These are phyloP conservation scores for Dynastes maya DNA, from an alignment of 2,888 invertebrate species.

Conservation along the genomic window DNA sequence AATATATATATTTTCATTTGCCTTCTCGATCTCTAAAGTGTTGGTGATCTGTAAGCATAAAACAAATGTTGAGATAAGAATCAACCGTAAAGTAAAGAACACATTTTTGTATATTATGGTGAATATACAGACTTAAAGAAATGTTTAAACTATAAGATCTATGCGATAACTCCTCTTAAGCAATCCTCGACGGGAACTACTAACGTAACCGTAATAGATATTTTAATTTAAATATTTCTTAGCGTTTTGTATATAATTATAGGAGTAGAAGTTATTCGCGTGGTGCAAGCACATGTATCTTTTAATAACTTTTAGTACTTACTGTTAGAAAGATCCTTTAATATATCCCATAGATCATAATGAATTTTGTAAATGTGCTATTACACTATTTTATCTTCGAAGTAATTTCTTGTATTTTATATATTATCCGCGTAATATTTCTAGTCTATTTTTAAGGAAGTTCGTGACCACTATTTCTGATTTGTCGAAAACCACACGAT, in stretches of 20 bases:
- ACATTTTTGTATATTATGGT: conserved; percentile 28
- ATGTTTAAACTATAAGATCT: conserved; percentile 29
- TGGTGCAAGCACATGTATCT: conserved; percentile 25
- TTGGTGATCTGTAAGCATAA: conserved; percentile 11
- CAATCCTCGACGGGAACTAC: not conserved
- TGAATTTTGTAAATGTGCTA: conserved; percentile 29
- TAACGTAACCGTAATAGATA: conserved; percentile 15
- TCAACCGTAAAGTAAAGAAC: conserved; percentile 17
- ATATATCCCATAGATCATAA: conserved; percentile 12
- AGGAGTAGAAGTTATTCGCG: conserved; percentile 44
- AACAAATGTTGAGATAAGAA: conserved; percentile 22
- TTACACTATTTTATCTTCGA: conserved; percentile 3
- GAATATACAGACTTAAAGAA: conserved; percentile 31
- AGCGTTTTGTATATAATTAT: conserved; percentile 38
- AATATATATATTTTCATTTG: conserved; percentile 9
- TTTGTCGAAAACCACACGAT: conserved; percentile 27
- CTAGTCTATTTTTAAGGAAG: conserved; percentile 48
- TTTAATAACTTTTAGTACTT: conserved; percentile 36
- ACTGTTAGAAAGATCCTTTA: conserved; percentile 1
- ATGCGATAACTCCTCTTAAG: not conserved
- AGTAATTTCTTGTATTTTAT: conserved; percentile 16
- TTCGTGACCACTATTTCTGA: conserved; percentile 2
- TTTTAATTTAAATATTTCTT: conserved; percentile 38
- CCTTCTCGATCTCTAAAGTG: conserved; percentile 31
- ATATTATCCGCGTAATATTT: conserved; percentile 30